Percentiles rank a stretch among this genome's conserved stretches.
Evolutionary conservation across 2,888 invertebrate species (phyloP).

Genomic region (Pemphredon lugubris): DNA sequence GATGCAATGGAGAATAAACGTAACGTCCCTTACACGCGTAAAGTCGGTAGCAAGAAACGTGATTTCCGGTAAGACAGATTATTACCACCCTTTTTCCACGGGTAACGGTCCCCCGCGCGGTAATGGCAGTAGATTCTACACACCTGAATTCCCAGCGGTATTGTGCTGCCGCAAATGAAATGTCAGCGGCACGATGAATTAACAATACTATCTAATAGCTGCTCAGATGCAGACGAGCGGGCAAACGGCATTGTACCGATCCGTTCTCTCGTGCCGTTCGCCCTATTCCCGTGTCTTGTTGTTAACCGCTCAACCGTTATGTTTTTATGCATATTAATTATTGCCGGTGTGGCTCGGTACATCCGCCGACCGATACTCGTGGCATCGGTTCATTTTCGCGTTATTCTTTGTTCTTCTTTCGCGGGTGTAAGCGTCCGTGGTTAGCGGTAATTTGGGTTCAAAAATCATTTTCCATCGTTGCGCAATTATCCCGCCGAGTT

Average conservation of each 20-base stretch:
- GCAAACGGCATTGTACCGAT: slow-evolving; percentile 62
- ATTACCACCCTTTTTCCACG: slow-evolving; percentile 6
- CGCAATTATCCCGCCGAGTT: too few relatives aligned
- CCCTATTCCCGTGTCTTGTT: slow-evolving; percentile 36
- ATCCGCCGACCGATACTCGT: slow-evolving; percentile 11
- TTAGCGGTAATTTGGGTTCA: too few relatives aligned
- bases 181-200: slow-evolving; percentile 77
- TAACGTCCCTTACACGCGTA: too few relatives aligned
- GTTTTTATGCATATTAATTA: slow-evolving; percentile 68
- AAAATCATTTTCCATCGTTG: too few relatives aligned
- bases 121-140: slow-evolving; percentile 28
- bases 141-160: slow-evolving; percentile 42
- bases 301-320: slow-evolving; percentile 56
- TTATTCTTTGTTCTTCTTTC: neutral
- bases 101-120: slow-evolving; percentile 20
- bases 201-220: slow-evolving; percentile 78
- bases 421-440: too few relatives aligned
- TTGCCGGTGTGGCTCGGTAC: slow-evolving; percentile 4
- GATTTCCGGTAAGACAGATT: neutral
- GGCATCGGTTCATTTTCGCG: neutral
- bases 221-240: slow-evolving; percentile 71
- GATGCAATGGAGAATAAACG: too few relatives aligned
- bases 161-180: slow-evolving; percentile 76
- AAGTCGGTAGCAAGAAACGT: too few relatives aligned
- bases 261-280: slow-evolving; percentile 51